Base-by-base conservation (phyloP, 2,113 vertebrate species). In the Tachysurus fulvidraco region DNA sequence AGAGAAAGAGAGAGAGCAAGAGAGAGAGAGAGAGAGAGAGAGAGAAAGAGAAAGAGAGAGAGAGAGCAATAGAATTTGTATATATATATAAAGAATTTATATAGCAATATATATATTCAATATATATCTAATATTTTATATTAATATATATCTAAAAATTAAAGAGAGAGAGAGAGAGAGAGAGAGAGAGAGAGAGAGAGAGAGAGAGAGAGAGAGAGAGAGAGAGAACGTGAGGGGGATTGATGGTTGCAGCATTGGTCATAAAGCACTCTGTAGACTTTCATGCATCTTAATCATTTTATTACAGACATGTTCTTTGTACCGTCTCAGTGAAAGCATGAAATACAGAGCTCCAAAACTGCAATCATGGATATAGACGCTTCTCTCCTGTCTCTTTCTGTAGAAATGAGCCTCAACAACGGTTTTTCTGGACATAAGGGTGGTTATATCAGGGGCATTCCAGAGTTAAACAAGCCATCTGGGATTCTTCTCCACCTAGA, bases 231-330 rank as follows among this genome's bases (percentile, higher is more conserved):
- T 16, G 16, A 30, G 44, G 50, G 36, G 59, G 3, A 21, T 50
- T 54, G 52, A 55, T 13, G 23, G 64, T 71, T 86, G 52, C 78
- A 60, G 57, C n/a, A 55, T 81, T 41, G 19, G 60, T 71, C 23
- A 41, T 59, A 44, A 55, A n/a, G 79, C 14, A 4, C 44, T 89
- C 44, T n/a, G 36, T 52, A 71, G 73, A 60, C 44, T 74, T 23
- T 62, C 64, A 81, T 84, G 36, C 80, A 89, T 88, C 83, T 85
- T 76, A 65, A 46, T 62, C 36, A 84, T 76, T 73, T 80, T 78
- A 77, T 88, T 88, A 85, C 36, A 69, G n/a, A 30, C 28, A 64
- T 54, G 57, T 65, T 76, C 80, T 81, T 36, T 59, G n/a, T 74
- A 44, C 44, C 44, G 23, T 12, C 69, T 36, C n/a, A 17, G 50